These are phyloP conservation scores for Apodemia mormo DNA, from an alignment of 2,888 invertebrate species.

Conservation along the genomic window DNA sequence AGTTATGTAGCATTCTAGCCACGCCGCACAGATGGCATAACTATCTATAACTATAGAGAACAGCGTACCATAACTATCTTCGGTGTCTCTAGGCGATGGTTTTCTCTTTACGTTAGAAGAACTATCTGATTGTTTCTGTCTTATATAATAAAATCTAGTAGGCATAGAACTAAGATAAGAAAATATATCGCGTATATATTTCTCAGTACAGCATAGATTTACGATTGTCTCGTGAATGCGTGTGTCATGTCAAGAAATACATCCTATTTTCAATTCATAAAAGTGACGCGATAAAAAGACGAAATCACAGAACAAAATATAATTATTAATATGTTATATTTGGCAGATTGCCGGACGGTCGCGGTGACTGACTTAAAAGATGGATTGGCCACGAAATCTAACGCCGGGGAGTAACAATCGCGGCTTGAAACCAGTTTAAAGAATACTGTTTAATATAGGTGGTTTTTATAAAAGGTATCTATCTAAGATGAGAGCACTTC, in stretches of 20 bases:
- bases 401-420: not conserved
- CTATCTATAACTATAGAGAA: too few species aligned
- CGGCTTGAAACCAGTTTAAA: too few species aligned
- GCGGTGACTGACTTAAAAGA: slow-evolving; percentile 48
- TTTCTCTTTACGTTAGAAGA: too few species aligned
- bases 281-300: slow-evolving; percentile 6
- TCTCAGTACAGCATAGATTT: not conserved
- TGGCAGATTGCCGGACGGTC: slow-evolving; percentile 53
- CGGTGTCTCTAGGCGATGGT: too few species aligned
- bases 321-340: slow-evolving; percentile 24
- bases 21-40: too few species aligned
- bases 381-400: not conserved
- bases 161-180: not conserved
- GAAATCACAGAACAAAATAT: not conserved
- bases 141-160: too few species aligned
- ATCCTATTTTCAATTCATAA: slow-evolving; percentile 11
- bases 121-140: too few species aligned
- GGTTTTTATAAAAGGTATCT: too few species aligned
- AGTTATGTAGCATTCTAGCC: too few species aligned
- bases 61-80: too few species aligned
- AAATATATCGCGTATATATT: not conserved
- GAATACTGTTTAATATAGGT: too few species aligned
- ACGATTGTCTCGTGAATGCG: not conserved
- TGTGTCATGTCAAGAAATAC: slow-evolving; percentile 12
- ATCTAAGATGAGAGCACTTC: too few species aligned